Conservation (phyloP, 2,113 vertebrate genomes). For the Bufo bufo region DNA sequence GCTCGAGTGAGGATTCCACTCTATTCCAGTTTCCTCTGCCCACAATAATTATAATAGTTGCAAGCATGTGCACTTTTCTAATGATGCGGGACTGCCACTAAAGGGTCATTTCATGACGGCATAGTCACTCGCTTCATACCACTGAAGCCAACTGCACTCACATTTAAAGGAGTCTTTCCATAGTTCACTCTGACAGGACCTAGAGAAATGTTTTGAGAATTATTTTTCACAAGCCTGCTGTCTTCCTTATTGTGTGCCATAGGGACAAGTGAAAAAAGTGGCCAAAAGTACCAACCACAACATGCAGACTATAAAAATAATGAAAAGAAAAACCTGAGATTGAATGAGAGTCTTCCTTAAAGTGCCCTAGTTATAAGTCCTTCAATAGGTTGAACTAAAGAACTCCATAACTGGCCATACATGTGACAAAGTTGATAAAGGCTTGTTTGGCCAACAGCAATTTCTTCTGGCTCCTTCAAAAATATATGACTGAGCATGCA, state of each 20-base stretch:
- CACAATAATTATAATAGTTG: conserved; percentile 38
- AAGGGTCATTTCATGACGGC: conserved; percentile 21
- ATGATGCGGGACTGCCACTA: conserved; percentile 1
- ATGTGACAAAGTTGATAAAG: too few relatives aligned
- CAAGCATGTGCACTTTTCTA: conserved; percentile 10
- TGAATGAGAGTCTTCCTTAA: too few relatives aligned
- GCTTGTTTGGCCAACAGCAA: too few relatives aligned
- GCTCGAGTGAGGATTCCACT: not conserved
- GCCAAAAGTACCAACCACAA: not conserved
- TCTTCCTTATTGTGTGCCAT: not conserved
- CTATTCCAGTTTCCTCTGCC: conserved; percentile 22
- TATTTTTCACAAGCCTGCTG: not conserved
- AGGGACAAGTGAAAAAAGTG: not conserved
- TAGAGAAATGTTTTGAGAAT: not conserved
- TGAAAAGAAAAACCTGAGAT: not conserved
- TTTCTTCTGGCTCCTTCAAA: too few relatives aligned
- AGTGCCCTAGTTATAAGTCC: too few relatives aligned
- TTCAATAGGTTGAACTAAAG: too few relatives aligned
- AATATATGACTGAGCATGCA: too few relatives aligned
- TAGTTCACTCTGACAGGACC: not conserved
- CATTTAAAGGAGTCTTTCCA: conserved; percentile 41
- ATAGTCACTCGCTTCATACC: not conserved
- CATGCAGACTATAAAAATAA: not conserved
- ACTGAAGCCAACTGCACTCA: not conserved
- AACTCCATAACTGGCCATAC: too few relatives aligned